phyloP scores from a whole-genome alignment of 2,888 invertebrate species.

The Cryptocephalus primarius region DNA sequence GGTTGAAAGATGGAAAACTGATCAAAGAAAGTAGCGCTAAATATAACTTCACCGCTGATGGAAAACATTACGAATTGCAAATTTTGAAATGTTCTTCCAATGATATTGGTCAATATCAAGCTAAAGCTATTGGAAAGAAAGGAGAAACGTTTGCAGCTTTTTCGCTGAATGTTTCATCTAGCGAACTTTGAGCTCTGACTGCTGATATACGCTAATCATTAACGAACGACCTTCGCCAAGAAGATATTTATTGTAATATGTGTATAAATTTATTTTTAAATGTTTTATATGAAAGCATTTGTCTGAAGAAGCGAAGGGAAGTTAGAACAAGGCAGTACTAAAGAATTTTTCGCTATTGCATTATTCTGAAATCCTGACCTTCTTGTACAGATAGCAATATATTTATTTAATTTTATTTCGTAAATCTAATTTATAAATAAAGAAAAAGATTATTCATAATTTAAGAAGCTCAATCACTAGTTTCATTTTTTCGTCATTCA shows the following conservation, averaged over 20 bases:
- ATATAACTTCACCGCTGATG: conserved; percentile 74
- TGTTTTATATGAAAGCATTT: conserved; percentile 23
- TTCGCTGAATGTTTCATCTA: conserved; percentile 60
- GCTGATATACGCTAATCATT: conserved; percentile 16
- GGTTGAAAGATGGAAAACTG: conserved; percentile 88
- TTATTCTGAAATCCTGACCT: too few species aligned
- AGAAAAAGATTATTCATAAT: too few species aligned
- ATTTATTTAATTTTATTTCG: too few species aligned
- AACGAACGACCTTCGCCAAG: conserved; percentile 28
- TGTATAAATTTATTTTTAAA: conserved; percentile 24
- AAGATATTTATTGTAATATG: conserved; percentile 7
- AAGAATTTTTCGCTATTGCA: too few species aligned
- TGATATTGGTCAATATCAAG: conserved; percentile 82
- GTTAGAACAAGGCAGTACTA: too few species aligned
- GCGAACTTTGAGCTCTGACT: conserved; percentile 38
- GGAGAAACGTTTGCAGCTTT: conserved; percentile 76
- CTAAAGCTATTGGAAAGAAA: conserved; percentile 75
- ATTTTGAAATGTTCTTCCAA: conserved; percentile 62
- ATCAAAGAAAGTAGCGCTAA: conserved; percentile 69
- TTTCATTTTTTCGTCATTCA: too few species aligned
- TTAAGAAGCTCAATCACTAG: too few species aligned
- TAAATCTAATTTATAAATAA: too few species aligned
- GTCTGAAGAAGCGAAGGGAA: background rate
- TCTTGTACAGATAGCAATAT: too few species aligned
- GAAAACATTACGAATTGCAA: conserved; percentile 67